A percentile compares a stretch with the other conserved stretches of the same genome.
These are phyloP conservation scores for Venturia canescens DNA, from an alignment of 1,140 invertebrate genomes.

Conservation along the genomic window DNA sequence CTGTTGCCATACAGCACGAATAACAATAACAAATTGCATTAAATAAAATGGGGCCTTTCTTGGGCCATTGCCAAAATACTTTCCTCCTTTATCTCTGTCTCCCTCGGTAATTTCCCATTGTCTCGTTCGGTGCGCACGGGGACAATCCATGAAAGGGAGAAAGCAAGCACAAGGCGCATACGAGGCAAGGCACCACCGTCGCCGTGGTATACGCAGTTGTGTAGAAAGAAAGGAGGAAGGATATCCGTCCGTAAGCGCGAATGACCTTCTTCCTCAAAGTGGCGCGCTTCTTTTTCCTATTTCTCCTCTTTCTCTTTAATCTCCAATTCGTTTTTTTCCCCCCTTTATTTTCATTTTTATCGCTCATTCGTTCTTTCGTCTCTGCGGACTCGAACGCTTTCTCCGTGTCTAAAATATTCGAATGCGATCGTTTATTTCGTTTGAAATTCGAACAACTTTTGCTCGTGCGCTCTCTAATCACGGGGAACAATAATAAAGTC, in stretches of 20 bases:
- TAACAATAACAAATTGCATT: neutral
- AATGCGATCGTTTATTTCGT: too few species aligned
- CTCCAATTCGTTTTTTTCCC: neutral
- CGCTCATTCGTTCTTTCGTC: neutral
- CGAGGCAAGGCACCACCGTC: neutral
- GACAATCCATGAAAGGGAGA: neutral
- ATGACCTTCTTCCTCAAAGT: constrained; percentile 51
- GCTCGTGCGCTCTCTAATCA: too few species aligned
- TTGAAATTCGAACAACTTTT: too few species aligned
- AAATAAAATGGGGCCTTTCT: constrained; percentile 1
- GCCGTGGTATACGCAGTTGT: neutral
- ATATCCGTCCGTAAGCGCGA: constrained; percentile 37
- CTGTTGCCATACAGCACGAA: too few species aligned
- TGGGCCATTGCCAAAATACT: constrained; percentile 6
- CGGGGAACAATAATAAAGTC: too few species aligned
- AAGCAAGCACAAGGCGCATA: constrained; percentile 10
- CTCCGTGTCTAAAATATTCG: too few species aligned
- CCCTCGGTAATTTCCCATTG: constrained; percentile 15
- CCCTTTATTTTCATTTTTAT: too few species aligned
- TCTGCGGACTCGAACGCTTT: neutral
- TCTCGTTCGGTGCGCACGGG: neutral
- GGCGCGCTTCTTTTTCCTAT: constrained; percentile 37
- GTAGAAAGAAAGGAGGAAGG: constrained; percentile 43
- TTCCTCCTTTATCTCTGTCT: too few species aligned
- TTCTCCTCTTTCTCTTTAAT: neutral